Base-by-base conservation (phyloP, 2,797 vertebrate genomes). In the Acanthurus lineatus region DNA sequence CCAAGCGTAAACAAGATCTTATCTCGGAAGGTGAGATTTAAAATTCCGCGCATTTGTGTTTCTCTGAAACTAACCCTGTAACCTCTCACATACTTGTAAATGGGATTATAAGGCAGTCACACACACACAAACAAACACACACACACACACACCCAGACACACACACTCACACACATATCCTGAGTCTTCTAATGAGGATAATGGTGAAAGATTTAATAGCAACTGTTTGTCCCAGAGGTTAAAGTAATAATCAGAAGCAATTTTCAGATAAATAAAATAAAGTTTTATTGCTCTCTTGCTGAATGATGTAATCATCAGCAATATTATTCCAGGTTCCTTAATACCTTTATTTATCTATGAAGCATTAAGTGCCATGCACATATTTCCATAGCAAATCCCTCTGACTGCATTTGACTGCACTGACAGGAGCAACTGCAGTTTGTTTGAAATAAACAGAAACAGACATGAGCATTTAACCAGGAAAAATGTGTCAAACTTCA, bases 1-100 rank as follows among this genome's bases (percentile, higher is more conserved):
- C 56, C n/a, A 35, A 73, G 47, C 11, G n/a, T 53, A 77, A 78
- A 71, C 53, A 8, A 73, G 81, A 76, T 66, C 15, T 68, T 75
- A 69, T 79, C 65, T 22, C n/a, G 11, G 38, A 19, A 56, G 9
- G 28, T n/a, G 32, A 42, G 47, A 62, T 66, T 52, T 10, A 64
- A 19, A 56, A 57, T 69, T 47, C 38, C n/a, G 9, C 40, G 44
- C 20, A 52, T 60, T 62, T 61, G 32, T 61, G 67, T 51, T 80
- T 60, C 63, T 62, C n/a, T 28, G 67, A 52, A 67, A 82, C 81
- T 73, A 78, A 84, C 63, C 76, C 25, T n/a, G 70, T 40, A 48
- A 53, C n/a, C 45, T 66, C 28, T 71, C 40, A 53, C 56, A 51
- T 72, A 82, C 56, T 67, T 73, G 20, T 67, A 77, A 85, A 88